A percentile compares a stretch with the other conserved stretches of the same genome.
These are phyloP conservation scores for Nymphalis urticae DNA, from an alignment of 2,888 invertebrate species.

Conservation along the genomic window DNA sequence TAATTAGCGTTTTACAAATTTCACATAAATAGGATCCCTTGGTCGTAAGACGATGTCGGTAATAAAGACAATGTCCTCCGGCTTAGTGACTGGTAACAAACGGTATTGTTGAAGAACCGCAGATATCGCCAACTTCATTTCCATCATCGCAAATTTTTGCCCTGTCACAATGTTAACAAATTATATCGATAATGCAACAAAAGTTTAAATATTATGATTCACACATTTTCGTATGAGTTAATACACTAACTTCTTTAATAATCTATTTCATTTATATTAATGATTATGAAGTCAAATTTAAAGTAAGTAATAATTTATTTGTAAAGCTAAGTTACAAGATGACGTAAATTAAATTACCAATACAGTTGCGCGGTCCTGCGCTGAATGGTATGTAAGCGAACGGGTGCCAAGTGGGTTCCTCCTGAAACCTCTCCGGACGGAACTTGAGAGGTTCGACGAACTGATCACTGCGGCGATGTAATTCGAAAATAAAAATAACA, in stretches of 20 bases:
- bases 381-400: slow-evolving; percentile 72
- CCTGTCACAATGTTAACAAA: slow-evolving; percentile 58
- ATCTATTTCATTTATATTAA: too few relatives aligned
- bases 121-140: slow-evolving; percentile 77
- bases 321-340: too few relatives aligned
- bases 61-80: background rate
- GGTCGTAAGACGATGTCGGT: background rate
- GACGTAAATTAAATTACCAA: background rate
- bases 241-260: too few relatives aligned
- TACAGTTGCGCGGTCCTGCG: slow-evolving; percentile 69
- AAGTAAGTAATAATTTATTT: too few relatives aligned
- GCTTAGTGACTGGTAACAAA: background rate
- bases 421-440: background rate
- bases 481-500: background rate
- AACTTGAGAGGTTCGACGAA: slow-evolving; percentile 69
- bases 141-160: slow-evolving; percentile 81
- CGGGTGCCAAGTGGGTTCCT: background rate
- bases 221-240: too few relatives aligned
- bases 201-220: too few relatives aligned
- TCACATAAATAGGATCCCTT: slow-evolving; percentile 54
- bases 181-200: too few relatives aligned
- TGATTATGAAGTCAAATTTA: background rate
- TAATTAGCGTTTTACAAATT: background rate
- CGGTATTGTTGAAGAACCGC: slow-evolving; percentile 61
- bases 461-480: slow-evolving; percentile 58